Evolutionary conservation across 37 sponge, comb jelly and placozoan species (phyloP), one percentile per base, ranked within the genome.

Genomic region (Amphimedon queenslandica): DNA sequence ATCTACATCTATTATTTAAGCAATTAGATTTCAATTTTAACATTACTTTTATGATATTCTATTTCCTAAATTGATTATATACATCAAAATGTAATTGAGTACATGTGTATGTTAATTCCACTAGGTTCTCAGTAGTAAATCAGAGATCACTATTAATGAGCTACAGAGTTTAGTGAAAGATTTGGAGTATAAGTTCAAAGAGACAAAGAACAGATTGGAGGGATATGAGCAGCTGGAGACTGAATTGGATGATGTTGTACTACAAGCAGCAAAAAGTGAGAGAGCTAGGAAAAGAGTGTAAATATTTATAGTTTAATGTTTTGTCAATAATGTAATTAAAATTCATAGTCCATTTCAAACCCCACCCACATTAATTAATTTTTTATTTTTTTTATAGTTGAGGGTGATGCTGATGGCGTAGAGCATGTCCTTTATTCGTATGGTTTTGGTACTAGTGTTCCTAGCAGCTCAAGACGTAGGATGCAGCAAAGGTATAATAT

Each of bases 231-330:
- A 80, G 40, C 58, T 94, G 39, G 95, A 94, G 72, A 87, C 60
- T 28, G 92, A 94, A 30, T 55, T 94, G 63, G 95, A 94, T 66
- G 85, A 94, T 31, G 84, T 87, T 18, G 88, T 94, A 38, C 34
- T 91, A 51, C 88, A 94, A 64, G 91, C 95, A 33, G 95, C 95
- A 31, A 85, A 94, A 55, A 42, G 92, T 90, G 43, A 30, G 83
- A 35, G 28, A 41, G 2, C 28, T 47, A n/a, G n/a, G n/a, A n/a
- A n/a, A n/a, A n/a, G n/a, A n/a, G n/a, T n/a, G n/a, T n/a, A n/a
- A n/a, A n/a, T n/a, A 10, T 20, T 13, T 60, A 60, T 60, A 60
- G 8, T 10, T 13, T 29, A 4, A 10, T 60, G 30, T 32, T 4
- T 32, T 10, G 11, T 13, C 63, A 6, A 20, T 4, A n/a, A n/a